Conservation (phyloP, 1,140 invertebrate species). For the Monomorium pharaonis region DNA sequence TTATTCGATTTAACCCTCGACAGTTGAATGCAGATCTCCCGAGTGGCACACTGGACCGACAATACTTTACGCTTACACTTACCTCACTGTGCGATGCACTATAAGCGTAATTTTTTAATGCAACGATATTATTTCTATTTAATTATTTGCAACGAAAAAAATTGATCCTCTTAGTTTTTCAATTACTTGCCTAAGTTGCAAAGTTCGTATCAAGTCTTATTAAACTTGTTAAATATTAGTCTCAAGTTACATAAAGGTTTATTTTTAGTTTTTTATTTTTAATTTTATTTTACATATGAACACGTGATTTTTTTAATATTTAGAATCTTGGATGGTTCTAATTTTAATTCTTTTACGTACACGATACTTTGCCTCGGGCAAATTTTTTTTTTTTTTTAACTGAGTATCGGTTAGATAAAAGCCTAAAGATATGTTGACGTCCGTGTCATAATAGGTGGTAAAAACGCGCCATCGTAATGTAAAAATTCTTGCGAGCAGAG, state of each 20-base stretch:
- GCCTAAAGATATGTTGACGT: background rate
- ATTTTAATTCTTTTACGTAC: background rate
- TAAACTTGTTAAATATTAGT: background rate
- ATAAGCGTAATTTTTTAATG: slow-evolving; percentile 17
- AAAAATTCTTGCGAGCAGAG: slow-evolving; percentile 25
- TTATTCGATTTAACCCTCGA: slow-evolving; percentile 63
- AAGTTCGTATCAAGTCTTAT: background rate
- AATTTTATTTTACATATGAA: background rate
- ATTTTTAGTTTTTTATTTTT: background rate
- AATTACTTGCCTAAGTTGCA: background rate
- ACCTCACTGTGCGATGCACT: background rate
- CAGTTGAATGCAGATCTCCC: slow-evolving; percentile 55
- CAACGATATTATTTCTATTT: background rate
- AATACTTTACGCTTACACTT: too few species aligned
- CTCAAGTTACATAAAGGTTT: background rate
- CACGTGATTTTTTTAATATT: background rate
- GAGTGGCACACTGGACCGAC: slow-evolving; percentile 44
- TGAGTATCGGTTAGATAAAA: background rate
- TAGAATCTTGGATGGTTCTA: background rate
- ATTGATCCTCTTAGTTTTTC: background rate
- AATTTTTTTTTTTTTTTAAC: background rate
- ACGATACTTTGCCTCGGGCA: background rate
- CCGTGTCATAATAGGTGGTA: background rate
- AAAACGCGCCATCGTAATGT: slow-evolving; percentile 26
- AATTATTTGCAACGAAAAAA: background rate